Base-by-base conservation (phyloP, 2,888 invertebrate genomes). In the Aproaerema taeniolella region DNA sequence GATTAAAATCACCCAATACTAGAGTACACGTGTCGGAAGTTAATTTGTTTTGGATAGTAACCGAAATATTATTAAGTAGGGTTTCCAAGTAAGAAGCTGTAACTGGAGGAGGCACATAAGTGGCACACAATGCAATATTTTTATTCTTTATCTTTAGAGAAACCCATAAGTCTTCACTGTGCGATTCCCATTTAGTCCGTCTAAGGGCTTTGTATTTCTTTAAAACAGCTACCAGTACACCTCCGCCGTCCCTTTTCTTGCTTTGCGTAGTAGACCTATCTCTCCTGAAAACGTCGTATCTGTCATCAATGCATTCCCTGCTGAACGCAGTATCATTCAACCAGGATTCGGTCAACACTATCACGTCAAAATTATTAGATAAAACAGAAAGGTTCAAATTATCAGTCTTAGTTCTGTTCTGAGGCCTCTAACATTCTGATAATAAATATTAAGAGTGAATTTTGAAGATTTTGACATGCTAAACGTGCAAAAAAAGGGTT, bases 341-440 rank as follows among this genome's bases (percentile, higher is more conserved):
- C 10, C 25, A 20, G 11, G 32, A 20, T 9, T 34, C 34, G 5
- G 34, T 34, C 1, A 34, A 15, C 13, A 24, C 24, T 12, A 34
- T 14, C 2, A 34, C 14, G 25, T 25, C 34, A 9, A 14, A 34
- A 14, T 25, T 34, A 14, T 14, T 25, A 4, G 8, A 14, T 6
- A 14, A 13, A 2, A n/a, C 15, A 25, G n/a, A 25, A 9, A 25
- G 8, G 9, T 34, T 25, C 1, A 34, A 8, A n/a, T 34, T 14
- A 34, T 3, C 7, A n/a, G 26, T 26, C n/a, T 34, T 34, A 14
- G 25, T 24, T 5, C n/a, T n/a, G n/a, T n/a, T n/a, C 34, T 12
- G 7, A 34, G 24, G 5, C 34, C 13, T 25, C 25, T 34, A 1
- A 34, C 34, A 14, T 34, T 34, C 25, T 34, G 34, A n/a, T 34